Percentiles rank a stretch among this genome's conserved stretches.
Conservation (phyloP, 2,888 invertebrate genomes). For the Tryphoninae sp. region DNA sequence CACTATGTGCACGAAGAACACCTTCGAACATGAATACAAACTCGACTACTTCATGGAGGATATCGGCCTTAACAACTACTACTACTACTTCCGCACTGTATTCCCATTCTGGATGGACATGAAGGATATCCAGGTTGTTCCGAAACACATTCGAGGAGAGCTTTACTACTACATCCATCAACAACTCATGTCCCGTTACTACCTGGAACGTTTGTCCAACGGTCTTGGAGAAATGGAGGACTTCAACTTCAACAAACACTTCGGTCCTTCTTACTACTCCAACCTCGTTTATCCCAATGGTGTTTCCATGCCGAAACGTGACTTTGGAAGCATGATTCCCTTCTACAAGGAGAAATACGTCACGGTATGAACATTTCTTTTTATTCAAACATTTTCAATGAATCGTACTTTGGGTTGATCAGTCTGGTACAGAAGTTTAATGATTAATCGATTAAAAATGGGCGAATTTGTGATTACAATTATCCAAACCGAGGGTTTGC, state of each 20-base stretch:
- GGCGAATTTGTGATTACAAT: too few relatives aligned
- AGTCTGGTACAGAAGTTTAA: too few relatives aligned
- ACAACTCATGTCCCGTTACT: slow-evolving; percentile 87
- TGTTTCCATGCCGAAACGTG: slow-evolving; percentile 84
- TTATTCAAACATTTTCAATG: not conserved
- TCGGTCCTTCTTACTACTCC: slow-evolving; percentile 84
- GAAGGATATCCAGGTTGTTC: slow-evolving; percentile 82
- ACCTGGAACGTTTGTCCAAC: slow-evolving; percentile 87
- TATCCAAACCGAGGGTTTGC: too few relatives aligned
- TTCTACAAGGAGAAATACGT: slow-evolving; percentile 75
- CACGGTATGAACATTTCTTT: slow-evolving; percentile 65
- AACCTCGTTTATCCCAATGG: slow-evolving; percentile 85
- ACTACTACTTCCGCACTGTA: slow-evolving; percentile 86
- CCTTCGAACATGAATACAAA: slow-evolving; percentile 84
- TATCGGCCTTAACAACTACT: slow-evolving; percentile 86
- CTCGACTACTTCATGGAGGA: slow-evolving; percentile 88
- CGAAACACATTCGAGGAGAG: slow-evolving; percentile 85
- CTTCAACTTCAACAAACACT: slow-evolving; percentile 83
- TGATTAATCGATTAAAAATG: too few relatives aligned
- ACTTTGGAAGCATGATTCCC: slow-evolving; percentile 80
- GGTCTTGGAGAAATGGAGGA: slow-evolving; percentile 85
- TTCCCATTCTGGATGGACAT: slow-evolving; percentile 87
- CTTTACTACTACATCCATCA: slow-evolving; percentile 86
- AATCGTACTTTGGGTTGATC: too few relatives aligned
- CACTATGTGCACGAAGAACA: slow-evolving; percentile 81